Conservation (phyloP, 2,113 vertebrate genomes). For the Pedionomus torquatus region DNA sequence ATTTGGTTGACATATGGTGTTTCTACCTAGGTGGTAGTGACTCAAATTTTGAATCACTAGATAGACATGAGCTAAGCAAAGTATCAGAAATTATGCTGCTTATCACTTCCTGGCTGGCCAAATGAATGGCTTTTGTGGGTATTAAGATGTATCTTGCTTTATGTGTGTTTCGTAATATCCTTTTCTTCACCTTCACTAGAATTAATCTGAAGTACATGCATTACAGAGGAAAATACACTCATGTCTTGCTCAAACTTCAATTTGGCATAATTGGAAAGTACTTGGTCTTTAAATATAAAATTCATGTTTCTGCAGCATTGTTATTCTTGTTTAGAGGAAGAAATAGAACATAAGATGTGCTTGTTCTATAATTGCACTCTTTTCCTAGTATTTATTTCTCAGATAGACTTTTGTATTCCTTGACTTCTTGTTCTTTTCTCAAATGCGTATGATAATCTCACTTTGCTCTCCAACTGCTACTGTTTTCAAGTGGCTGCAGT, state of each 20-base stretch:
- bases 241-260: not conserved
- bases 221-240: not conserved
- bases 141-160: not conserved
- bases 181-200: not conserved
- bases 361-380: not conserved
- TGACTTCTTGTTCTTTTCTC: constrained; percentile 11
- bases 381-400: constrained; percentile 41
- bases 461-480: constrained; percentile 26
- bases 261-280: constrained; percentile 8
- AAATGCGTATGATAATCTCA: constrained; percentile 6
- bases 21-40: not conserved
- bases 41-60: not conserved
- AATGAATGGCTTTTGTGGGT: not conserved
- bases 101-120: not conserved
- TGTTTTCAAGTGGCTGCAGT: constrained; percentile 35
- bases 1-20: not conserved
- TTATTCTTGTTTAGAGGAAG: not conserved
- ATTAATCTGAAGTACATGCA: not conserved
- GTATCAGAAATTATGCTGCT: not conserved
- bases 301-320: not conserved
- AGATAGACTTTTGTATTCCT: constrained; percentile 12
- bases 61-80: not conserved
- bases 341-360: not conserved
- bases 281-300: constrained; percentile 2
- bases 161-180: not conserved